Evolutionary conservation across 2,113 vertebrate genomes (phyloP), one percentile per base, ranked within the genome.

Genomic region (Daboia siamensis): DNA sequence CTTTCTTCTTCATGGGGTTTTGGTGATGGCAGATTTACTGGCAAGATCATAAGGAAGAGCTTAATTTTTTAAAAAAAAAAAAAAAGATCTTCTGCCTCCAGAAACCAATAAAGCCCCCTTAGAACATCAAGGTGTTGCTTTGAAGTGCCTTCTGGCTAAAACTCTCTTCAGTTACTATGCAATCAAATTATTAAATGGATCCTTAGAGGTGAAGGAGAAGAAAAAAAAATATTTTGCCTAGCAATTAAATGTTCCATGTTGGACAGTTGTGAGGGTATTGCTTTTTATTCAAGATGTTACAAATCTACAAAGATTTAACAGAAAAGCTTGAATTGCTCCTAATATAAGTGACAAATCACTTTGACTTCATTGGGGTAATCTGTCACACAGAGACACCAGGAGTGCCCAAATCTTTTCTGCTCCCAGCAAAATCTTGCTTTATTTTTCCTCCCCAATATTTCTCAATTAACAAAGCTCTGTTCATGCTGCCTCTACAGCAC

Each of bases 81-180:
- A 95, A 96, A 98, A 98, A 98, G 98, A 98, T 98, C 98, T 98
- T 98, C 98, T 98, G 98, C 98, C 98, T 99, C 98, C 98, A 98
- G 98, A 99, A 98, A 97, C 98, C 98, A 98, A 98, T 99, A 99
- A 98, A 98, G 98, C 98, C 98, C 98, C 98, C 98, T 98, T 96
- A 97, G 97, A 96, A 98, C 98, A 99, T 98, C 98, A 99, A 99
- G 98, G 98, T 98, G 94, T 95, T 94, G 98, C 98, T 99, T 99
- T 98, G 98, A 99, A 98, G 98, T 99, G 98, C 98, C 98, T 99
- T 97, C 98, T 99, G 98, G 98, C 98, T 98, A 98, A 97, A 97
- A 98, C 98, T 98, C 97, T 97, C 97, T 97, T 97, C 97, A 98
- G 98, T 98, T 98, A 98, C 98, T 98, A 98, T 98, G 98, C 98